Base-by-base conservation (phyloP, 2,113 vertebrate species). In the Cebidichthys violaceus region DNA sequence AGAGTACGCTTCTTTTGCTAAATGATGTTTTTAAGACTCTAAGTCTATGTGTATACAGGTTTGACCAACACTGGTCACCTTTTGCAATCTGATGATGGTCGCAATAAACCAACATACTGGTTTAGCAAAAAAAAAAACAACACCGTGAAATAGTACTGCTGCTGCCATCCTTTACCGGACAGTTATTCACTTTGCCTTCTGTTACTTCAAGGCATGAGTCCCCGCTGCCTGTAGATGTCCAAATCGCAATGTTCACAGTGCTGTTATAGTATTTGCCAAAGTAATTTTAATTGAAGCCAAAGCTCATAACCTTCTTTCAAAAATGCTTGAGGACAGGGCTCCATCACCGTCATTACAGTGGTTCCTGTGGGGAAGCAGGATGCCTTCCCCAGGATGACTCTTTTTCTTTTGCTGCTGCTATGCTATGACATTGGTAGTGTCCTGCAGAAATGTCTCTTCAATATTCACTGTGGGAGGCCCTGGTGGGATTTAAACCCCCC, bases 381-480 rank as follows among this genome's bases (percentile, higher is more conserved):
- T 43, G 50, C 45, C 62, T 79, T 61, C 59, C 15, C 24, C 57
- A 10, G 54, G 14, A 22, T 65, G 60, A 41, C 18, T 33, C 47
- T 50, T 70, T 54, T 61, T 59, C 43, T 7, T 4, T 3, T 66
- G 37, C 62, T 69, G 39, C 79, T 75, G 55, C 47, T 6, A 27
- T 76, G 27, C 29, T 64, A 35, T 70, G 52, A 84, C 77, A 84
- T 39, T 68, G 65, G 69, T 70, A 31, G 27, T 52, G 45, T 72
- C 68, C 78, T 79, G 64, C 37, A 86, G 75, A 82, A 75, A 81
- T 84, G 15, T 76, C 54, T 78, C 52, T 72, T 75, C 62, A 27
- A 79, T 33, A 65, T 79, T 75, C 79, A 55, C 68, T n/a, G 27
- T 75, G 35, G 75, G 69, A 65, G 45, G 78, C 57, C 57, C 57